Base-by-base conservation (phyloP, 1,140 invertebrate genomes). In the Aphelenchoides avenae region DNA sequence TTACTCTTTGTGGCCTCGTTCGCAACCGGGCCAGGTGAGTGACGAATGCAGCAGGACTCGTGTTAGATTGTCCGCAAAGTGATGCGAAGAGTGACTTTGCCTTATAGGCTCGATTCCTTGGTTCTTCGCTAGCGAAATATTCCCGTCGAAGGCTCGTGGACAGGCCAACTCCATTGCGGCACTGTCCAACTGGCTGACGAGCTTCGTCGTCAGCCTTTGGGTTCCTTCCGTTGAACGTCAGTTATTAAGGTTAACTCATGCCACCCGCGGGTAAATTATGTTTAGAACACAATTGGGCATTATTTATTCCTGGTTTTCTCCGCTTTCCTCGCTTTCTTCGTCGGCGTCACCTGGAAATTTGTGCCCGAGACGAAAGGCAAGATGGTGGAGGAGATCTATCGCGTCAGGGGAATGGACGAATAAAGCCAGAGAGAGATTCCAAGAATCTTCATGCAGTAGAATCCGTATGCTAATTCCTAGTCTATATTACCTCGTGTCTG, bases 161-260 rank as follows among this genome's bases (percentile, higher is more conserved):
- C 89, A 90, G 52, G 94, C 94, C 63, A 95, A 95, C 87, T 92
- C 90, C 65, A 90, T 98, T 65, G 89, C 91, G 24, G 91, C 94
- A 20, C 84, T 96, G 66, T 88, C 94, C 80, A 98, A 98, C 83
- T 98, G 93, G 93, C 85, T 91, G 76, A 89, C 89, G 71, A 97
- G 95, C 81, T 97, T 96, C 81, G 81, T 92, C 56, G 92, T 97
- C 69, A 92, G 91, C 71, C 89, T n/a, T 95, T 86, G 86, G 70
- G 95, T 97, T 83, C 90, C 75, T 47, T 64, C 69, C 55, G 54
- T 77, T 62, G 72, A 70, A 66, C 24, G 65, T 62, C 27, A 54
- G 57, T 56, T 57, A 41, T 24, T 40, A 26, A 7, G 34, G 44
- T 29, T 11, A 15, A 33, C 30, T 6, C 13, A 18, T 22, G 41